phyloP scores from a whole-genome alignment of 2,113 vertebrate species.

The Ptychochromis oligacanthus region DNA sequence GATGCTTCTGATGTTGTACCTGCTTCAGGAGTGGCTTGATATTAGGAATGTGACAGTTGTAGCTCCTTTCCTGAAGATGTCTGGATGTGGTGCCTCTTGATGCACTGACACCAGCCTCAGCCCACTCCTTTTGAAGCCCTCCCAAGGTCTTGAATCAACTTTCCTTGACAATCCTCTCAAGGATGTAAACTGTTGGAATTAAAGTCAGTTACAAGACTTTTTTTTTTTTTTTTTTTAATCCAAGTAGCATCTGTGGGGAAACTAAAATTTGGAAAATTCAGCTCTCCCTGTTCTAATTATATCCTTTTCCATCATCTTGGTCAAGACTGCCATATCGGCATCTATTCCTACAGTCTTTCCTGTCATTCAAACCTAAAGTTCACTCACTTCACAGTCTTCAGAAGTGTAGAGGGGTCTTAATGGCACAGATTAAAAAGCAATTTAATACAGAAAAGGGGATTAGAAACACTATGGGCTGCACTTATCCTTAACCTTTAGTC shows the following conservation, averaged over 20 bases:
- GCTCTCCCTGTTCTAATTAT: conserved; percentile 25
- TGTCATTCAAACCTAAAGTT: conserved; percentile 67
- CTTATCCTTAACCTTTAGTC: conserved; percentile 80
- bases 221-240: too few relatives aligned
- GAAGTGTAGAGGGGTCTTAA: conserved; percentile 64
- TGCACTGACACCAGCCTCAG: too few relatives aligned
- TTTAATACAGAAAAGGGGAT: conserved; percentile 79
- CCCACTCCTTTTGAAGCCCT: too few relatives aligned
- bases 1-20: too few relatives aligned
- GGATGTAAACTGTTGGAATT: neutral
- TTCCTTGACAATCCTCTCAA: too few relatives aligned
- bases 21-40: too few relatives aligned
- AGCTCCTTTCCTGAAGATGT: too few relatives aligned
- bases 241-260: neutral
- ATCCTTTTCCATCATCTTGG: neutral
- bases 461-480: conserved; percentile 69
- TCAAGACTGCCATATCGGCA: conserved; percentile 35
- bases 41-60: too few relatives aligned
- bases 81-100: too few relatives aligned
- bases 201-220: neutral
- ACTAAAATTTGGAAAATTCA: conserved; percentile 11
- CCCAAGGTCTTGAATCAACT: too few relatives aligned
- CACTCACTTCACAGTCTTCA: conserved; percentile 52
- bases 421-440: conserved; percentile 76
- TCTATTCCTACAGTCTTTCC: conserved; percentile 53